Conservation (phyloP, 2,113 vertebrate species). For the Apistogramma diplotaenia region DNA sequence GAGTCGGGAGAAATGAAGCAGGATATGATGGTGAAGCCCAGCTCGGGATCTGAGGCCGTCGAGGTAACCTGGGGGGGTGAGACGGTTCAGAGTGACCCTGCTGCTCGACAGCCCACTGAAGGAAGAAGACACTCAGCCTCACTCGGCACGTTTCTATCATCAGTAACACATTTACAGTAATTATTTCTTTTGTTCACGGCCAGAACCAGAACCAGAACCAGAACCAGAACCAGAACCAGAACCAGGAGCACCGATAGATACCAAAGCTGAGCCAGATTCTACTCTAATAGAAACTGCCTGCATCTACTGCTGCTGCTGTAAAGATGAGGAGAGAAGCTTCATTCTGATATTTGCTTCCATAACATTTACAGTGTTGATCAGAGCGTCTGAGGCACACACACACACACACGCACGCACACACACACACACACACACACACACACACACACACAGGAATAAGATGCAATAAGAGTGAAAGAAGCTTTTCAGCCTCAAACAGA, state of each 20-base stretch:
- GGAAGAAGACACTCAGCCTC: too few species aligned
- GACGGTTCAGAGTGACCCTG: slow-evolving; percentile 15
- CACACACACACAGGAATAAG: not conserved
- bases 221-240: too few species aligned
- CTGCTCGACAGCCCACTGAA: too few species aligned
- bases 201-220: too few species aligned
- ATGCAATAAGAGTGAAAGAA: not conserved
- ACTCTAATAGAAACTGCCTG: not conserved
- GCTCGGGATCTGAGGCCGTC: slow-evolving; percentile 81
- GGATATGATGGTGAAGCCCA: slow-evolving; percentile 88
- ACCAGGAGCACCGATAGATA: not conserved
- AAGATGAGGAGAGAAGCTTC: slow-evolving; percentile 8
- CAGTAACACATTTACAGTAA: too few species aligned
- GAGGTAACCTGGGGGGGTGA: slow-evolving; percentile 81
- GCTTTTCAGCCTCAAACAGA: slow-evolving; percentile 16
- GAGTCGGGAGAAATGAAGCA: slow-evolving; percentile 88
- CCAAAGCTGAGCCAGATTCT: not conserved
- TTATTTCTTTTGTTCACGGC: too few species aligned
- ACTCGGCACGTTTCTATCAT: too few species aligned
- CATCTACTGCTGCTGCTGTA: not conserved
- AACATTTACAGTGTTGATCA: too few species aligned
- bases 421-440: not conserved
- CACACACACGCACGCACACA: too few species aligned
- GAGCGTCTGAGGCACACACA: too few species aligned
- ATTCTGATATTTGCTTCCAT: not conserved